A percentile compares a stretch with the other conserved stretches of the same genome.
Evolutionary conservation across 2,888 invertebrate species (phyloP).

Genomic region (Craniophora ligustri): DNA sequence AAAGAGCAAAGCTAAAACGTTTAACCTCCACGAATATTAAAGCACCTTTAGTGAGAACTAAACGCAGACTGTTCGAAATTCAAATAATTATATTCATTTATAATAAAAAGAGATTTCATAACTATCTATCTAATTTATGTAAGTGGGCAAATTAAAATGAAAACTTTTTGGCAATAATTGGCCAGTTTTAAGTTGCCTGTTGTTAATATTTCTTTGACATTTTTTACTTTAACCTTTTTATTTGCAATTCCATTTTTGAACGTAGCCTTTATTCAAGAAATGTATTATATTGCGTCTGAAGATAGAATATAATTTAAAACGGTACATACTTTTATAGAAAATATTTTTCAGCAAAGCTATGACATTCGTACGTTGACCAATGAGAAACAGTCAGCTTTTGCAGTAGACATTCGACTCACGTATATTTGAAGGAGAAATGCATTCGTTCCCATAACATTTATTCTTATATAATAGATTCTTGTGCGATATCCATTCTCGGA

Average conservation of each 20-base stretch:
- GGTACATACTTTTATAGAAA: slow-evolving; percentile 56
- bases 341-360: slow-evolving; percentile 62
- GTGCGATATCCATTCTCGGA: slow-evolving; percentile 48
- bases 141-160: neutral
- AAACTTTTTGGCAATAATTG: too few relatives aligned
- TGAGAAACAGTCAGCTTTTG: slow-evolving; percentile 55
- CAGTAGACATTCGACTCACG: slow-evolving; percentile 62
- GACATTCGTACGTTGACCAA: slow-evolving; percentile 65
- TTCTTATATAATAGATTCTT: slow-evolving; percentile 58
- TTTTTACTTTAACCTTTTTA: too few relatives aligned
- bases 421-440: slow-evolving; percentile 63
- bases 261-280: slow-evolving; percentile 18
- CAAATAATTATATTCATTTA: too few relatives aligned
- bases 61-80: neutral
- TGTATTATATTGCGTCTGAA: slow-evolving; percentile 35
- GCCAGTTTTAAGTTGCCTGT: too few relatives aligned
- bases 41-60: neutral
- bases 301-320: slow-evolving; percentile 49
- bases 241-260: neutral
- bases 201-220: too few relatives aligned
- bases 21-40: neutral
- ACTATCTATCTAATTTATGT: too few relatives aligned
- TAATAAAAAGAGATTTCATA: too few relatives aligned
- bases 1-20: neutral
- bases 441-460: slow-evolving; percentile 61